Evolutionary conservation across 2,888 invertebrate genomes (phyloP), one percentile per base, ranked within the genome.

Genomic region (Trissonchulus sp.): DNA sequence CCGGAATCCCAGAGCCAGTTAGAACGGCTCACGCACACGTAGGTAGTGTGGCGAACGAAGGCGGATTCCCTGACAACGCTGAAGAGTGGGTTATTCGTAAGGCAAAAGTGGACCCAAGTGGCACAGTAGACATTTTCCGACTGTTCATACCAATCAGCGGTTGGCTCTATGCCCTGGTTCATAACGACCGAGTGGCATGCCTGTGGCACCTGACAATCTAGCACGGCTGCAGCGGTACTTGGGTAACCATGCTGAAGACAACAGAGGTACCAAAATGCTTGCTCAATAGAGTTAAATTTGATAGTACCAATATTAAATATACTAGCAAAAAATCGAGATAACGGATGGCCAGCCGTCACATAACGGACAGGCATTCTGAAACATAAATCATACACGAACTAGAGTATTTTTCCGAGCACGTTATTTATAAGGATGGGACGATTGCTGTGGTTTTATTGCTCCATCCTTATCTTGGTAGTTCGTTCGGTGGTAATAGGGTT

Each of bases 171-270:
- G 60, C 60, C 60, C 18, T 60, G n/a, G n/a, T n/a, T 60, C n/a
- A n/a, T n/a, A 18, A 60, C n/a, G 60, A 60, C 18, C n/a, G 60
- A 18, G 18, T n/a, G 60, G 18, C 18, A 18, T 18, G 18, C 60
- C n/a, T 60, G 60, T 18, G 60, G 60, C 18, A 60, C n/a, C 18
- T n/a, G n/a, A n/a, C n/a, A n/a, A n/a, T n/a, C n/a, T n/a, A 60
- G 60, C 60, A 60, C n/a, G n/a, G 18, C n/a, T 60, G 60, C 60
- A 60, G 60, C 60, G n/a, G 60, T n/a, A n/a, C n/a, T 18, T 60
- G 18, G 18, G 60, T n/a, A n/a, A n/a, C n/a, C n/a, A n/a, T n/a
- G n/a, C n/a, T n/a, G n/a, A n/a, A n/a, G 60, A 60, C 60, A 60
- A 60, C 60, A n/a, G 60, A n/a, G 18, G 60, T 60, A 18, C 60